Evolutionary conservation across 2,113 vertebrate genomes (phyloP).

Genomic region (Plectropomus leopardus): DNA sequence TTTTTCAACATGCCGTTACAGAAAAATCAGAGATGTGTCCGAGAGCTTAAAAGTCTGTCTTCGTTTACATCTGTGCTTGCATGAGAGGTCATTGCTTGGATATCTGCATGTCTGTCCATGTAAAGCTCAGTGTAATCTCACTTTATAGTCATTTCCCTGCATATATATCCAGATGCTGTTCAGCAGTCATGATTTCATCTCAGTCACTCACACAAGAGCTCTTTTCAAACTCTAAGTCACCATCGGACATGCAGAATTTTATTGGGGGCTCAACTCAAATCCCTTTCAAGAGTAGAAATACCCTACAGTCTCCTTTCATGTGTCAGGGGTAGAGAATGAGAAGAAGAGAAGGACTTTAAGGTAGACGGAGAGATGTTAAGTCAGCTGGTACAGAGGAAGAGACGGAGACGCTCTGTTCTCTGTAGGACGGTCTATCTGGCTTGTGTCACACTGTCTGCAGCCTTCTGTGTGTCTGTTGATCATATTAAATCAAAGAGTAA

Average conservation of each 20-base stretch:
- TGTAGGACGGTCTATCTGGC: constrained; percentile 8
- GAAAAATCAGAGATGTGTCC: not conserved
- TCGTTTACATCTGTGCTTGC: not conserved
- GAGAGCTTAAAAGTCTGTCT: not conserved
- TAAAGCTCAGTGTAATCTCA: constrained; percentile 4
- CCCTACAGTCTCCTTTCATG: constrained; percentile 42
- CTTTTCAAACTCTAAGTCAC: constrained; percentile 47
- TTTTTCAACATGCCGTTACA: not conserved
- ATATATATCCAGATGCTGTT: constrained; percentile 46
- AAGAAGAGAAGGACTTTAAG: not conserved
- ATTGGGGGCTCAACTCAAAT: constrained; percentile 46
- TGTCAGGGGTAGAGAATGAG: constrained; percentile 17
- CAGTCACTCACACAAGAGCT: constrained; percentile 40
- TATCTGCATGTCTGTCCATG: not conserved
- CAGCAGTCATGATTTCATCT: constrained; percentile 39
- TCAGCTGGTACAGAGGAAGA: constrained; percentile 10
- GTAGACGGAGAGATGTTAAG: constrained; percentile 33
- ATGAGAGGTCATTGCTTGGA: not conserved
- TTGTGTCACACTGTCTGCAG: constrained; percentile 24
- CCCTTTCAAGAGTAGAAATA: constrained; percentile 37
- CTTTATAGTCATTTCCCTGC: not conserved
- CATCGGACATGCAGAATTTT: constrained; percentile 47
- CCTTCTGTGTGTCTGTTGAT: constrained; percentile 15
- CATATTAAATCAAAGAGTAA: not conserved
- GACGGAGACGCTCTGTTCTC: not conserved